Evolutionary conservation across 2,797 vertebrate species (phyloP).

Genomic region (Nasua narica): DNA sequence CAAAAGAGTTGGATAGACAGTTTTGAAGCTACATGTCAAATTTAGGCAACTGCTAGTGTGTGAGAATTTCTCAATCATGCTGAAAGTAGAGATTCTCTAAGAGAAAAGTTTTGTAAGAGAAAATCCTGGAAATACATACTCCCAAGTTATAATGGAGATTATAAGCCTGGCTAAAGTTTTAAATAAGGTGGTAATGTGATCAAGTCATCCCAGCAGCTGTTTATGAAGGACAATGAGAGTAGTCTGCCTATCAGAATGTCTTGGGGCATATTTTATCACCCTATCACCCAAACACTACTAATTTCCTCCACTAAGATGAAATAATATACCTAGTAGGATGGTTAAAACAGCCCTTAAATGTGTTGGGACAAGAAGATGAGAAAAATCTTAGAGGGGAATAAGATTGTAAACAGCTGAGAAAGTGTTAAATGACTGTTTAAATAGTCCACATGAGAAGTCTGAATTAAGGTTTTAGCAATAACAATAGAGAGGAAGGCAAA

Average conservation of each 20-base stretch:
- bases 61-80: not conserved
- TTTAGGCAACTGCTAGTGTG: not conserved
- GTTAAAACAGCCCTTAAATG: not conserved
- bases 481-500: not conserved
- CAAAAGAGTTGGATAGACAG: not conserved
- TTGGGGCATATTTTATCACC: not conserved
- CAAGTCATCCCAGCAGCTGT: not conserved
- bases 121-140: not conserved
- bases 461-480: not conserved
- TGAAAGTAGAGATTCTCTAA: not conserved
- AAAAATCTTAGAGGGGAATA: not conserved
- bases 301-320: not conserved
- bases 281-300: not conserved
- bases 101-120: not conserved
- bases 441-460: not conserved
- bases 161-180: not conserved
- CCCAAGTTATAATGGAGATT: not conserved
- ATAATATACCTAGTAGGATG: not conserved
- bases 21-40: not conserved
- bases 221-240: not conserved
- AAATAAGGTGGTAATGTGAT: not conserved
- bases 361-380: not conserved
- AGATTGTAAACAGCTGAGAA: not conserved
- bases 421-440: not conserved
- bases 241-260: not conserved